A percentile compares a stretch with the other conserved stretches of the same genome.
Evolutionary conservation across 2,113 vertebrate genomes (phyloP).

Genomic region (Istiophorus platypterus): DNA sequence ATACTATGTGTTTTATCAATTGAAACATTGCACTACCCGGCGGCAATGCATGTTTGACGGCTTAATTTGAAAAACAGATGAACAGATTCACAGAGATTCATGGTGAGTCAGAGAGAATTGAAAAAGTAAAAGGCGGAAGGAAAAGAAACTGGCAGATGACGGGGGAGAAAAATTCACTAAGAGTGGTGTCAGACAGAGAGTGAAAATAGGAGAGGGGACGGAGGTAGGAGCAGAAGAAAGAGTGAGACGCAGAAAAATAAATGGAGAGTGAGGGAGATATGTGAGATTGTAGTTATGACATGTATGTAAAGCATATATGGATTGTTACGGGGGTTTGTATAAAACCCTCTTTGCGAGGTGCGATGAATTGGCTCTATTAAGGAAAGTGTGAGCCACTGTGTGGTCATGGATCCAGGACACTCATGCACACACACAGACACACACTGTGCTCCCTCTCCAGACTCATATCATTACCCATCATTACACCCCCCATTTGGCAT

Average conservation of each 20-base stretch:
- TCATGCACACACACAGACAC: conserved; percentile 33
- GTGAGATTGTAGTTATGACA: conserved; percentile 40
- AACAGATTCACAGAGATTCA: conserved; percentile 65
- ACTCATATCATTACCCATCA: conserved; percentile 85
- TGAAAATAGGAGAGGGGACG: conserved; percentile 12
- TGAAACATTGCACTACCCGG: conserved; percentile 42
- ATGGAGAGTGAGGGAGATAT: conserved; percentile 15
- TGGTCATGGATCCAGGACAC: conserved; percentile 64
- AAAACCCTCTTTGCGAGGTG: conserved; percentile 72
- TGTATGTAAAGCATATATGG: conserved; percentile 57
- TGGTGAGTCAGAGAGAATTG: conserved; percentile 55
- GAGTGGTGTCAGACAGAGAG: conserved; percentile 25
- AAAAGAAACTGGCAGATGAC: conserved; percentile 51
- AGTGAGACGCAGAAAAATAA: conserved; percentile 5
- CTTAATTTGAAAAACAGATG: conserved; percentile 71
- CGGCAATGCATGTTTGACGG: conserved; percentile 47
- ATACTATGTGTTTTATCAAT: conserved; percentile 62
- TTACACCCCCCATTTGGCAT: conserved; percentile 86
- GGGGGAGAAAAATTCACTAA: conserved; percentile 8
- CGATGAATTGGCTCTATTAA: conserved; percentile 80
- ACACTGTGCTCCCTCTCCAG: conserved; percentile 65
- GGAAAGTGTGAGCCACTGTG: conserved; percentile 73
- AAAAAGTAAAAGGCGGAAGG: conserved; percentile 40
- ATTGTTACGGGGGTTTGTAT: conserved; percentile 68
- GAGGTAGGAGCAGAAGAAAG: conserved; percentile 28